phyloP scores from a whole-genome alignment of 53 echinoderm and acorn worm species.

The Luidia sarsii region DNA sequence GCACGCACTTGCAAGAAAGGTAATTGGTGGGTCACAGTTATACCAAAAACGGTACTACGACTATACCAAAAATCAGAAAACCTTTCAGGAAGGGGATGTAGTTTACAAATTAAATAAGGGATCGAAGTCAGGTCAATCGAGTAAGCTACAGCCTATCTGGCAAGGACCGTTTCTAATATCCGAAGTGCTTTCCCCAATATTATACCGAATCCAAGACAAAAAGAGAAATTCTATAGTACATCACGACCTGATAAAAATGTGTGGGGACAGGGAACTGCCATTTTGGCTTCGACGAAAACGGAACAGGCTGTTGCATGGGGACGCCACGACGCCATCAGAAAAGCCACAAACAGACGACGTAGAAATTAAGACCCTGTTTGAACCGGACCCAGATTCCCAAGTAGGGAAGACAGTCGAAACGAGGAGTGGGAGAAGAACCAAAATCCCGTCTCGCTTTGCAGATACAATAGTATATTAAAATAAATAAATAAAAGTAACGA shows the following conservation, averaged over 20 bases:
- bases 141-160: background rate
- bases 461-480: background rate
- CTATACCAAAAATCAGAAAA: background rate
- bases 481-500: too few relatives aligned
- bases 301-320: background rate
- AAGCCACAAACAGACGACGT: too few relatives aligned
- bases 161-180: conserved; percentile 4
- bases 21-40: background rate
- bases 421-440: background rate
- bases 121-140: background rate
- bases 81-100: background rate
- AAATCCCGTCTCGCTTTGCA: background rate
- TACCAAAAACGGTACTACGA: conserved; percentile 9
- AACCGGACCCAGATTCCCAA: too few relatives aligned
- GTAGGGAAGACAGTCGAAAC: background rate
- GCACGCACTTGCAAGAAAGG: background rate
- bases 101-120: conserved; percentile 3
- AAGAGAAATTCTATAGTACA: background rate
- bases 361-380: too few relatives aligned
- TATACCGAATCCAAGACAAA: conserved; percentile 3
- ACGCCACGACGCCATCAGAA: too few relatives aligned
- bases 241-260: conserved; percentile 5
- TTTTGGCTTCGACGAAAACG: background rate
- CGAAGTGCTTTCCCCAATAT: conserved; percentile 3
- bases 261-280: background rate